Base-by-base conservation (phyloP, 2,888 invertebrate species). In the Hirtodrosophila alboralis region DNA sequence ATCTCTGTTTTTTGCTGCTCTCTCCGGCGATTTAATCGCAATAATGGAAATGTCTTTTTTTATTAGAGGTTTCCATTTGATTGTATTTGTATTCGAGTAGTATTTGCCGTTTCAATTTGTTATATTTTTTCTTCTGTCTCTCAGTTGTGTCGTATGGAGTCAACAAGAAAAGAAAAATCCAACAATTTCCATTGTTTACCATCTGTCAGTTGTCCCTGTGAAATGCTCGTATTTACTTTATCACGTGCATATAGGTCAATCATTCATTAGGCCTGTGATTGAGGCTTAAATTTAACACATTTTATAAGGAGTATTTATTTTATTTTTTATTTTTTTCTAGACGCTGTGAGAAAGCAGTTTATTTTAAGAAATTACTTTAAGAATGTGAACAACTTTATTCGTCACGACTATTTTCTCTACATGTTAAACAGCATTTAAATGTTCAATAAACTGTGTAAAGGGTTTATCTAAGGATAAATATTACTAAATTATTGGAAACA, bases 31-130 rank as follows among this genome's bases (percentile, higher is more conserved):
- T 81, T 86, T 86, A 84, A 84, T 87, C 87, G 87, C 66, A 66
- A 77, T 87, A 84, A 84, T 84, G 84, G 87, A 84, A 84, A 86
- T 73, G 80, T 85, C 84, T 60, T 66, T 84, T 71, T 78, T 83
- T 85, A 85, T 84, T 79, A 70, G 63, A 81, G 84, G 66, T 72
- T 80, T 84, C 68, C 85, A 79, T 71, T 78, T 67, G 51, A 52
- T 48, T 48, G 58, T 69, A 59, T 58, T 61, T 67, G 41, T 43
- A 56, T 69, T 60, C 37, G 57, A 66, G 66, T 59, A 66, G 66
- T 59, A 71, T 85, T 79, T 79, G 72, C 72, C 76, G 49, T 77
- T 80, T 79, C 72, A 77, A 81, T 85, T 70, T 83, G 81, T 71
- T 81, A 70, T 77, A 73, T 67, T 67, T 83, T 60, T 56, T 67